These are phyloP conservation scores for Galago senegalensis DNA, from an alignment of 2,797 vertebrate genomes.

Conservation along the genomic window DNA sequence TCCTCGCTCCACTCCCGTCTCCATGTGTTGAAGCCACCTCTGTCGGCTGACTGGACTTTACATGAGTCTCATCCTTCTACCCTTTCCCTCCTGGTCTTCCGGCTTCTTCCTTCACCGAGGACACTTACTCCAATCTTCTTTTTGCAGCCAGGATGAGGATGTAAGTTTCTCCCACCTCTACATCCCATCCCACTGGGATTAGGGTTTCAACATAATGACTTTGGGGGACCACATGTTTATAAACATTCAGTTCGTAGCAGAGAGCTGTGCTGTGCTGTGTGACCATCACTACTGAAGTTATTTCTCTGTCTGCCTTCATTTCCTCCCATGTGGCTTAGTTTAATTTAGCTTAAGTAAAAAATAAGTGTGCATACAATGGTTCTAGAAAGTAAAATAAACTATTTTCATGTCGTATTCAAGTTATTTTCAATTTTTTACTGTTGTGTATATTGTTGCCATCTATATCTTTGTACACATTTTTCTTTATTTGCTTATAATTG, in stretches of 20 bases:
- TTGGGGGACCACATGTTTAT: neutral
- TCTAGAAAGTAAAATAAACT: neutral
- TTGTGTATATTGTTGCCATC: neutral
- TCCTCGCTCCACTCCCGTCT: neutral
- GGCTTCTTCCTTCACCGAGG: neutral
- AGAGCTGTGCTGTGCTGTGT: neutral
- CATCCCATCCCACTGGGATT: neutral
- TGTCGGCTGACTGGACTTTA: neutral
- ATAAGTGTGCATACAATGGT: neutral
- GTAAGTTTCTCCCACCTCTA: neutral
- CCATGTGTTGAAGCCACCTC: neutral
- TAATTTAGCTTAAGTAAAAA: neutral
- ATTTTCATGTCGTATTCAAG: neutral
- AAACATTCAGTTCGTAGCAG: neutral
- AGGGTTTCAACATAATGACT: neutral
- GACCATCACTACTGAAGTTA: neutral
- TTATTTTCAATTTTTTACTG: neutral
- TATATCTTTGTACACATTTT: neutral
- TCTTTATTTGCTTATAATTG: neutral
- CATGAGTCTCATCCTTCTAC: neutral
- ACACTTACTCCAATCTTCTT: neutral
- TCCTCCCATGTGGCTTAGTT: neutral
- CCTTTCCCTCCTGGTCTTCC: neutral
- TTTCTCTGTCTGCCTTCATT: neutral
- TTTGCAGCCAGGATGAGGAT: neutral